Percentiles rank a stretch among this genome's conserved stretches.
Evolutionary conservation across 2,888 invertebrate genomes (phyloP).

Genomic region (Stramonita haemastoma): DNA sequence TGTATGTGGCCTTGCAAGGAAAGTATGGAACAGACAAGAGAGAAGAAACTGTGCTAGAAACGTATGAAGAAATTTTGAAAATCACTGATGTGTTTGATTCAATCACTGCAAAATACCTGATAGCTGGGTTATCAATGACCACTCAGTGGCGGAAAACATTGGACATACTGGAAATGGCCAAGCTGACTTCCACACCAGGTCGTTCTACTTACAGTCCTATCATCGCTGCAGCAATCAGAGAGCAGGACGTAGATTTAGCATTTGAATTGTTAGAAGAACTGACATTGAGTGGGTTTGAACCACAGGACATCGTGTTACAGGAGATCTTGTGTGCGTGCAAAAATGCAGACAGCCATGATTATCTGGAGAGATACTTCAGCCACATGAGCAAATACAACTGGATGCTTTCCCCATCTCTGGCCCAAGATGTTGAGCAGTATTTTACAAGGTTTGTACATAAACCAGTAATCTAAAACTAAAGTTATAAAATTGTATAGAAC

Average conservation of each 20-base stretch:
- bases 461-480: too few species aligned
- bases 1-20: slow-evolving; percentile 46
- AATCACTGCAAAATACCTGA: slow-evolving; percentile 44
- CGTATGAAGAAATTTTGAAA: slow-evolving; percentile 39
- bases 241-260: slow-evolving; percentile 41
- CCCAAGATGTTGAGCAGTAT: slow-evolving; percentile 31
- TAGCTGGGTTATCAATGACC: slow-evolving; percentile 50
- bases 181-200: slow-evolving; percentile 23
- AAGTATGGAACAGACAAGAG: slow-evolving; percentile 34
- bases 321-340: slow-evolving; percentile 34
- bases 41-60: slow-evolving; percentile 39
- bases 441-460: slow-evolving; percentile 19
- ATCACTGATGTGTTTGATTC: slow-evolving; percentile 44
- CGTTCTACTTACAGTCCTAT: slow-evolving; percentile 36
- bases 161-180: slow-evolving; percentile 49
- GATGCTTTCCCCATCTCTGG: slow-evolving; percentile 21
- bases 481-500: too few species aligned
- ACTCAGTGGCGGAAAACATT: slow-evolving; percentile 52
- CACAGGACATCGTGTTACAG: slow-evolving; percentile 35
- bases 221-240: slow-evolving; percentile 43
- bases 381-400: slow-evolving; percentile 34
- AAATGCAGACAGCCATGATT: slow-evolving; percentile 17
- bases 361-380: slow-evolving; percentile 34
- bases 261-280: slow-evolving; percentile 40
- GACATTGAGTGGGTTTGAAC: slow-evolving; percentile 25